Evolutionary conservation across 2,888 invertebrate genomes (phyloP), one percentile per base, ranked within the genome.

Genomic region (Caenorhabditis afra): DNA sequence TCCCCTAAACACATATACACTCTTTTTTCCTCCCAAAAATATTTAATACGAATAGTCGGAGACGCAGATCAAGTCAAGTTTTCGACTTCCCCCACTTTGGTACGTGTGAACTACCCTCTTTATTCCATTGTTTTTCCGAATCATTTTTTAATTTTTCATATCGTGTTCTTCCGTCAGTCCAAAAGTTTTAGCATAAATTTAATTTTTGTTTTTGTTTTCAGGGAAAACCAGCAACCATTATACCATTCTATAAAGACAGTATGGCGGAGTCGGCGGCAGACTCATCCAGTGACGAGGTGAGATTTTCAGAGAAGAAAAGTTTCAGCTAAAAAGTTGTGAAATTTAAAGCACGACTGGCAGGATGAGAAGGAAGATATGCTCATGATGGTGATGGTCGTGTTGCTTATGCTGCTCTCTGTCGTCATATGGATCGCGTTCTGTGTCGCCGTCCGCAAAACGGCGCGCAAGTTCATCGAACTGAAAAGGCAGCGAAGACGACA

Each of bases 381-480:
- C 49, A 76, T 83, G 71, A 80, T 83, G 53, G 78, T 81, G 39
- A 77, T 84, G 74, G 79, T 84, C 47, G 80, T 84, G 53, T 74
- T 87, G 53, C 79, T 87, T 23, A 70, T 87, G 52, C 45, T 87
- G 67, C 70, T 87, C 49, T 86, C 87, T 47, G 81, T 85, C 44
- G 85, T 87, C 44, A 81, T 87, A 22, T 87, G 87, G 87, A 85
- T 86, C 5, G 84, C 86, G 3, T 86, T 87, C 58, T 86, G 86
- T 65, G 64, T 85, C 23, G 87, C 87, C 12, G 79, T 87, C 7
- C 78, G 82, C 20, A 77, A 83, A 73, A 83, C 85, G 44, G 83
- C 83, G 29, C 74, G 80, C 58, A 81, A 82, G 61, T 79, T 84
- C 52, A 70, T 84, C 29, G 84, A 84, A 73, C 41, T 84, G 62